Percentiles rank a stretch among this genome's conserved stretches.
phyloP scores from a whole-genome alignment of 2,888 invertebrate genomes.

The Netelia virgata region DNA sequence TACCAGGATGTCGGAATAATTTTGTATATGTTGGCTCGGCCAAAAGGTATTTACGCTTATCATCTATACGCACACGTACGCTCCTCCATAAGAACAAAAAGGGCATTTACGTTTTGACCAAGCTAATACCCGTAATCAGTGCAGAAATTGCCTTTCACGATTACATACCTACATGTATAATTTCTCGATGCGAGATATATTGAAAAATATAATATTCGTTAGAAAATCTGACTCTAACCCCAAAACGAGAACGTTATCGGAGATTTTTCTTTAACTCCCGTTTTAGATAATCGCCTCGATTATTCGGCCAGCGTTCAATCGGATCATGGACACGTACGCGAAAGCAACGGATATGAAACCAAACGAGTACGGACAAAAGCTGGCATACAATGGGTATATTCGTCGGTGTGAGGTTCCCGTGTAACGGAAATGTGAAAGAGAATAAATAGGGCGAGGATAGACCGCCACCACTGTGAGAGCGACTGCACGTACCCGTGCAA shows the following conservation, averaged over 20 bases:
- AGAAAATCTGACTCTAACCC: too few relatives aligned
- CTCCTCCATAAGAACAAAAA: too few relatives aligned
- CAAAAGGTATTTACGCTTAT: too few relatives aligned
- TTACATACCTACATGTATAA: too few relatives aligned
- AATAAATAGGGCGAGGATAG: constrained; percentile 23
- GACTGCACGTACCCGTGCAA: constrained; percentile 55
- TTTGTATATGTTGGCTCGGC: background rate
- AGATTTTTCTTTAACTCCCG: background rate
- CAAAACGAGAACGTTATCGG: too few relatives aligned
- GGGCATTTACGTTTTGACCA: too few relatives aligned
- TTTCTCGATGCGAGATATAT: too few relatives aligned
- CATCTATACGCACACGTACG: too few relatives aligned
- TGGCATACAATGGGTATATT: background rate
- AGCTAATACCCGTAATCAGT: too few relatives aligned
- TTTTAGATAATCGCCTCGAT: background rate
- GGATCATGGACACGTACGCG: constrained; percentile 35
- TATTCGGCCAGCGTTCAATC: constrained; percentile 31
- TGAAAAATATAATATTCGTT: too few relatives aligned
- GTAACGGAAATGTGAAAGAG: constrained; percentile 6
- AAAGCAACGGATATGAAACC: constrained; percentile 65
- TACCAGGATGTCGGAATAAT: constrained; percentile 1
- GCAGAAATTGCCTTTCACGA: too few relatives aligned
- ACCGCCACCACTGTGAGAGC: constrained; percentile 5
- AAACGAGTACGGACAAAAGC: constrained; percentile 41
- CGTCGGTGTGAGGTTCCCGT: background rate